Evolutionary conservation across 2,888 invertebrate genomes (phyloP).

Genomic region (Melanchra persicariae): DNA sequence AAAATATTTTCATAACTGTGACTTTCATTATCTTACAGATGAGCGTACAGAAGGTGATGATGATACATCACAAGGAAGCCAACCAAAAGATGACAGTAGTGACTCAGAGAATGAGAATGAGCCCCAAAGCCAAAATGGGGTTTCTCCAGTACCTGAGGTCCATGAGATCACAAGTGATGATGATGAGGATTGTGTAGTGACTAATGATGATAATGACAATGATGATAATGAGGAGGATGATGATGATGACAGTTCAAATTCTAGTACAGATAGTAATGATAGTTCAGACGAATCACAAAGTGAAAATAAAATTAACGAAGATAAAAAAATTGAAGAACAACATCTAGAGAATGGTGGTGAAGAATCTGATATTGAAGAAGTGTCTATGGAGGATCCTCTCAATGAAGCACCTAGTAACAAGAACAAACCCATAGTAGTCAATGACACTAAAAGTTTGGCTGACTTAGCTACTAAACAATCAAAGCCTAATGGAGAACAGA

Average conservation of each 20-base stretch:
- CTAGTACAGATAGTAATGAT: slow-evolving; percentile 86
- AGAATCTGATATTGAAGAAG: slow-evolving; percentile 85
- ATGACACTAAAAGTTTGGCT: slow-evolving; percentile 93
- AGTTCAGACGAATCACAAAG: slow-evolving; percentile 91
- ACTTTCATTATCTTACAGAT: slow-evolving; percentile 76
- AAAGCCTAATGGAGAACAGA: slow-evolving; percentile 85
- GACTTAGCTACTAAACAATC: slow-evolving; percentile 92
- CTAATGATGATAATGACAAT: slow-evolving; percentile 76
- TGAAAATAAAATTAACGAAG: slow-evolving; percentile 87
- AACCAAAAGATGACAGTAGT: slow-evolving; percentile 87
- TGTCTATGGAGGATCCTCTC: slow-evolving; percentile 93
- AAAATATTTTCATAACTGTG: slow-evolving; percentile 28
- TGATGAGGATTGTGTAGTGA: slow-evolving; percentile 90
- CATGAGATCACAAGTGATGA: slow-evolving; percentile 91
- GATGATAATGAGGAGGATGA: slow-evolving; percentile 38
- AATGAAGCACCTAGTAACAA: slow-evolving; percentile 79
- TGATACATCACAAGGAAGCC: slow-evolving; percentile 88
- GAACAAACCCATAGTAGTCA: slow-evolving; percentile 92
- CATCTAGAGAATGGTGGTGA: slow-evolving; percentile 88
- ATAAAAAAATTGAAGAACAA: slow-evolving; percentile 88
- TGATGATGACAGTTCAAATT: slow-evolving; percentile 46
- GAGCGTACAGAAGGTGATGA: slow-evolving; percentile 89
- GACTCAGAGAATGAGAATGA: slow-evolving; percentile 84
- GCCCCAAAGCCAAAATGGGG: slow-evolving; percentile 86
- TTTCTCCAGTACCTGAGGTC: slow-evolving; percentile 85